Evolutionary conservation across 2,888 invertebrate genomes (phyloP).

Genomic region (Mechanitis messenoides): DNA sequence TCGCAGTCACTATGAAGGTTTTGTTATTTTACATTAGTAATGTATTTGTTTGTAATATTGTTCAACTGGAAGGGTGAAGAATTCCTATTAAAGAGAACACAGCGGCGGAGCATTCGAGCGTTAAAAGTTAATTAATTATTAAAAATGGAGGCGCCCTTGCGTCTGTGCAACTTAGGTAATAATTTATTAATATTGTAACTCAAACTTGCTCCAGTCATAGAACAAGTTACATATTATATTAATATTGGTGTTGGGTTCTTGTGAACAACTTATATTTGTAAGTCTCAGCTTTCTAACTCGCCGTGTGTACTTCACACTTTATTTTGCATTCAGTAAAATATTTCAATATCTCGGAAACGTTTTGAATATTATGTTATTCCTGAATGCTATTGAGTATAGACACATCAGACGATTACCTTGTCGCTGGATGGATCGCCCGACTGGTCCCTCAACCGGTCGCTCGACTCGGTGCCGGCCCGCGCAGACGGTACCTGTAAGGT

Average conservation of each 20-base stretch:
- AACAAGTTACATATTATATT: not conserved
- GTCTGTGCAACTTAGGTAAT: not conserved
- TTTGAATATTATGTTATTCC: slow-evolving; percentile 20
- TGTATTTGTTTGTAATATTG: too few relatives aligned
- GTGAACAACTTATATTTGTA: not conserved
- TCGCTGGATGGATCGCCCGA: not conserved
- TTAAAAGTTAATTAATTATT: slow-evolving; percentile 12
- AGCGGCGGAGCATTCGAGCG: slow-evolving; percentile 1
- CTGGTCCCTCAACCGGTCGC: slow-evolving; percentile 17
- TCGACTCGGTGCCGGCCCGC: slow-evolving; percentile 38
- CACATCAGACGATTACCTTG: slow-evolving; percentile 11
- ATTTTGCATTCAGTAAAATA: not conserved
- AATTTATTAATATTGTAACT: not conserved
- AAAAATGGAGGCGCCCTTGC: slow-evolving; percentile 1
- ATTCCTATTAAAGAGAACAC: slow-evolving; percentile 1
- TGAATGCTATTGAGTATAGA: slow-evolving; percentile 15
- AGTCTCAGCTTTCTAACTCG: not conserved
- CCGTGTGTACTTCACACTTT: not conserved
- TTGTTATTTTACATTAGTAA: not conserved
- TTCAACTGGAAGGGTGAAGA: not conserved
- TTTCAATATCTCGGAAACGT: slow-evolving; percentile 15
- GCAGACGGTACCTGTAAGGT: slow-evolving; percentile 54
- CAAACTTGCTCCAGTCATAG: too few relatives aligned
- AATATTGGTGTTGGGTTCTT: too few relatives aligned
- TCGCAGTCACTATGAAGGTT: too few relatives aligned